Conservation (phyloP, 2,797 vertebrate genomes). For the Xenentodon cancila region DNA sequence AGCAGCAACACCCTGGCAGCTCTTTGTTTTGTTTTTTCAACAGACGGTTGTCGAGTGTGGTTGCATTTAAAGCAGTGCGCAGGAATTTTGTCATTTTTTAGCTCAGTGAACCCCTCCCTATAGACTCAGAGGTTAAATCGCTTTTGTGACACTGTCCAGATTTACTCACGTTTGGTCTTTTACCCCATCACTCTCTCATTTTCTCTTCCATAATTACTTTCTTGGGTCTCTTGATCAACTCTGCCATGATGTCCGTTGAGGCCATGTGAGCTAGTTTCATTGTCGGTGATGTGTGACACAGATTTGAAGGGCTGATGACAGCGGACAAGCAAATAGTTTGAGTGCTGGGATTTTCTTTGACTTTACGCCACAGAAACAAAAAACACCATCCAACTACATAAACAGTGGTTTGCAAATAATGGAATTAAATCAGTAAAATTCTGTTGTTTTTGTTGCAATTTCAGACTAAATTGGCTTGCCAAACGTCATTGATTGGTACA, state of each 20-base stretch:
- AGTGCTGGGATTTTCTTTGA: neutral
- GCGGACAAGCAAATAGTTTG: neutral
- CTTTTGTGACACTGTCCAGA: no score
- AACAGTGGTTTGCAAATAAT: neutral
- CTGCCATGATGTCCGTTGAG: no score
- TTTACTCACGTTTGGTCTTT: no score
- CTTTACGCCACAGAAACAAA: no score
- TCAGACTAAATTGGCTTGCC: conserved; percentile 26
- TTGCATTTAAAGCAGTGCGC: neutral
- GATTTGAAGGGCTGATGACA: neutral
- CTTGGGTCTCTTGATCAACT: no score
- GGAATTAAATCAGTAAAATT: conserved; percentile 9
- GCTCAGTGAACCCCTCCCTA: no score
- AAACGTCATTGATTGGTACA: conserved; percentile 49
- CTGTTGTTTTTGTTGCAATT: conserved; percentile 27
- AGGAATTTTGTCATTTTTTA: no score
- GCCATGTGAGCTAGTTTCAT: no score
- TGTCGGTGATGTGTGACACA: no score
- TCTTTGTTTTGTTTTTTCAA: neutral
- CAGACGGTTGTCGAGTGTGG: neutral
- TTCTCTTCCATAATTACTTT: no score
- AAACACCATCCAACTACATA: neutral
- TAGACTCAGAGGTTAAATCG: no score
- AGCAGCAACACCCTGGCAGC: conserved; percentile 1
- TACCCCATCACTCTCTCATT: no score